phyloP scores from a whole-genome alignment of 2,113 vertebrate genomes.

The Rhinogobius similis region DNA sequence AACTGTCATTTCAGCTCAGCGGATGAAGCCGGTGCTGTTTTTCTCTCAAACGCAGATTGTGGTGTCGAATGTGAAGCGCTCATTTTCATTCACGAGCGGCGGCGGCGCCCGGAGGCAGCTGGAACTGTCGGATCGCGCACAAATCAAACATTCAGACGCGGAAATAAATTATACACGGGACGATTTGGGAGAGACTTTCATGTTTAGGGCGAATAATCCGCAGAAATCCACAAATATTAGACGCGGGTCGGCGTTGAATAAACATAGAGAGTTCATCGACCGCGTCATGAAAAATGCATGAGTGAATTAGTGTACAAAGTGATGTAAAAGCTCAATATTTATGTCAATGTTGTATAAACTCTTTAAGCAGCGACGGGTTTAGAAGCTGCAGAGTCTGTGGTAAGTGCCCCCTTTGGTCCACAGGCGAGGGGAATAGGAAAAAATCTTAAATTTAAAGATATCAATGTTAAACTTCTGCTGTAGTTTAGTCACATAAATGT shows the following conservation, averaged over 20 bases:
- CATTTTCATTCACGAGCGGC: background rate
- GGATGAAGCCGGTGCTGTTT: background rate
- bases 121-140: constrained; percentile 19
- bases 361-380: too few species aligned
- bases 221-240: background rate
- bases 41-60: background rate
- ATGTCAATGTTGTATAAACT: too few species aligned
- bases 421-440: too few species aligned
- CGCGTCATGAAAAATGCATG: background rate
- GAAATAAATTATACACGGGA: constrained; percentile 33
- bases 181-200: constrained; percentile 13
- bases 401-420: too few species aligned
- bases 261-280: background rate
- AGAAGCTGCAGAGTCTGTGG: too few species aligned
- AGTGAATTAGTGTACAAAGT: background rate
- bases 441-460: too few species aligned
- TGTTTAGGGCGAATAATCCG: background rate
- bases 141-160: constrained; percentile 29
- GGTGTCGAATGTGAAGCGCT: background rate
- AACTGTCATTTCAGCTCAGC: background rate
- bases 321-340: too few species aligned
- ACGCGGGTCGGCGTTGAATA: background rate
- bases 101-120: constrained; percentile 18
- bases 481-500: too few species aligned
- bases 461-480: too few species aligned